A percentile compares a stretch with the other conserved stretches of the same genome.
Conservation (phyloP, 2,888 invertebrate genomes). For the Dicyrtomina minuta region DNA sequence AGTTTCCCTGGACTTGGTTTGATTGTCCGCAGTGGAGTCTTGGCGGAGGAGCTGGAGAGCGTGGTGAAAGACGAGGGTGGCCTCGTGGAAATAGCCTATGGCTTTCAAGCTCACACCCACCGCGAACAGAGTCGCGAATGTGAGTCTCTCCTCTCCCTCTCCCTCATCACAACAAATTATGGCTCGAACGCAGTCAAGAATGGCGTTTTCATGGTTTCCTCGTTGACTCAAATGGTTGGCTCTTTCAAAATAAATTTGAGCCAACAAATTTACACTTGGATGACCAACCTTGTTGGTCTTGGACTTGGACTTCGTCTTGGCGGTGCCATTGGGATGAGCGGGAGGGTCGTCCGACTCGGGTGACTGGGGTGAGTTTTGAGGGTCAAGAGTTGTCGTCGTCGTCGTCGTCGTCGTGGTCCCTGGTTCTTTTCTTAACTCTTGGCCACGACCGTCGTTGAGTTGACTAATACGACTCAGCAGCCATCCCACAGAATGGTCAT, state of each 20-base stretch:
- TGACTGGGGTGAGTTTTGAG: too few relatives aligned
- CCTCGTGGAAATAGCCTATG: conserved; percentile 26
- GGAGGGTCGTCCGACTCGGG: too few relatives aligned
- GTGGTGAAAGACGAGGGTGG: conserved; percentile 34
- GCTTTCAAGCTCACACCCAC: conserved; percentile 31
- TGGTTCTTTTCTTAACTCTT: not conserved
- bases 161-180: conserved; percentile 21
- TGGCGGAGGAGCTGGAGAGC: conserved; percentile 33
- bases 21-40: conserved; percentile 37
- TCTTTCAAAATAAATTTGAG: conserved; percentile 38
- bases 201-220: conserved; percentile 23
- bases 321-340: not conserved
- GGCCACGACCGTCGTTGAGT: too few relatives aligned
- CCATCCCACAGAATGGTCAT: conserved; percentile 21
- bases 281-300: too few relatives aligned
- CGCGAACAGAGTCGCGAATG: conserved; percentile 20
- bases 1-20: conserved; percentile 44
- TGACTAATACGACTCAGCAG: not conserved
- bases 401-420: conserved; percentile 3
- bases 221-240: conserved; percentile 24
- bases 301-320: too few relatives aligned
- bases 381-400: not conserved
- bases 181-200: conserved; percentile 31
- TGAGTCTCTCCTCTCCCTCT: not conserved
- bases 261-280: conserved; percentile 16